Evolutionary conservation across 2,797 vertebrate species (phyloP), one percentile per base, ranked within the genome.

Genomic region (Brachymystax lenok): DNA sequence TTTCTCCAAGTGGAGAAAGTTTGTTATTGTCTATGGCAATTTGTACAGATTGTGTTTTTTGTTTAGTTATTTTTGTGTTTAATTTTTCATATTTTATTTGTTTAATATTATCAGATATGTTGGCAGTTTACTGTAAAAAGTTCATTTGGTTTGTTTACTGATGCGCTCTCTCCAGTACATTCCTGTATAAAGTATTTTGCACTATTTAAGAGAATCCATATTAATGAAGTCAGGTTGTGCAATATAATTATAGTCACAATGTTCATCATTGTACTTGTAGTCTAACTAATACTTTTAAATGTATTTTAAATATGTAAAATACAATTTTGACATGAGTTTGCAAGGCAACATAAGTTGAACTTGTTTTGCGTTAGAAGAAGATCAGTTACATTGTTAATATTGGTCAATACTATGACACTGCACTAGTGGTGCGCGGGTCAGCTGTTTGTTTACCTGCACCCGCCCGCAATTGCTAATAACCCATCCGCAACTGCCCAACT

Each of bases 241-340:
- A 98, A 98, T 99, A 98, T 94, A 90, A 95, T 93, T 90, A 87
- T 90, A 95, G 94, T 93, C 93, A 91, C 96, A 95, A 94, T 95
- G 94, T 94, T 95, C 93, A 94, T 92, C 96, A 94, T 96, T 98
- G 96, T 96, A 95, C 95, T 94, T 96, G 96, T 96, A 95, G 96
- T 96, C 95, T 96, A 96, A 95, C 94, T 93, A 95, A 95, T 93
- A 85, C 95, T 96, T 97, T 96, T 95, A 98, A 97, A 95, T 98
- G 97, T 97, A 96, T 98, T 97, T 98, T 98, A 97, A 97, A 96
- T 96, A 96, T 99, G 97, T 98, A 97, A 98, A 97, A 97, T 98
- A 97, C 96, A 97, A 93, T 93, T 96, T 97, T 96, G 96, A 95
- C 93, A 94, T 92, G 96, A 96, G 93, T 94, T 96, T 94, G 94